These are phyloP conservation scores for Leptoclinus maculatus DNA, from an alignment of 2,797 vertebrate species.

Conservation along the genomic window DNA sequence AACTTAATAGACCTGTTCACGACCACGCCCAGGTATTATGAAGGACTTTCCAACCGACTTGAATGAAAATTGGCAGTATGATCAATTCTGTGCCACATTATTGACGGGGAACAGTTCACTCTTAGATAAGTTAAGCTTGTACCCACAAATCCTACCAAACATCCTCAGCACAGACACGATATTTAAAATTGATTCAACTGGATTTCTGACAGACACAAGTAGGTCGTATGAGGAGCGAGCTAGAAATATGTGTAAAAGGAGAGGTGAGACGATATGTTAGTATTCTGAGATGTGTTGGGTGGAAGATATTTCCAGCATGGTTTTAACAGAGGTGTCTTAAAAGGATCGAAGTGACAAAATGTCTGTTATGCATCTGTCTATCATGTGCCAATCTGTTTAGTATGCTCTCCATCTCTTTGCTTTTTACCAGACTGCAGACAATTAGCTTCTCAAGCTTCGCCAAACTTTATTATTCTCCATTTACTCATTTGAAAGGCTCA, in stretches of 20 bases:
- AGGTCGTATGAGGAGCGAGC: constrained; percentile 11
- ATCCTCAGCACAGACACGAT: not conserved
- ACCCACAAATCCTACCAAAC: not conserved
- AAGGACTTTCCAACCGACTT: not conserved
- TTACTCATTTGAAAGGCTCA: constrained; percentile 62
- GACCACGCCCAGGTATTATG: not conserved
- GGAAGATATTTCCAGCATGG: constrained; percentile 10
- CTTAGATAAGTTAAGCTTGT: not conserved
- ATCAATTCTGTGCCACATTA: not conserved
- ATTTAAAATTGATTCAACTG: not conserved
- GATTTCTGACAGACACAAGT: not conserved
- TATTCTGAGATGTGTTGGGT: not conserved
- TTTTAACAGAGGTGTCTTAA: not conserved
- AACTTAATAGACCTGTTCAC: not conserved
- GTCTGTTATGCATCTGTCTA: constrained; percentile 11
- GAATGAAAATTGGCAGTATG: not conserved
- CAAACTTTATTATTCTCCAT: constrained; percentile 78
- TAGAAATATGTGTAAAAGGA: constrained; percentile 22
- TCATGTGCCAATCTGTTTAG: constrained; percentile 43
- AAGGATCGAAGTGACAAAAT: constrained; percentile 9
- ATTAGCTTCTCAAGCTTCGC: constrained; percentile 74
- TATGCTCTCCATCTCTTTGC: constrained; percentile 56
- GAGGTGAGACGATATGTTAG: constrained; percentile 28
- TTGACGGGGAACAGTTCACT: not conserved
- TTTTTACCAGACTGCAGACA: constrained; percentile 66